Percentiles rank a stretch among this genome's conserved stretches.
phyloP scores from a whole-genome alignment of 2,113 vertebrate genomes.

The Rynchops niger region DNA sequence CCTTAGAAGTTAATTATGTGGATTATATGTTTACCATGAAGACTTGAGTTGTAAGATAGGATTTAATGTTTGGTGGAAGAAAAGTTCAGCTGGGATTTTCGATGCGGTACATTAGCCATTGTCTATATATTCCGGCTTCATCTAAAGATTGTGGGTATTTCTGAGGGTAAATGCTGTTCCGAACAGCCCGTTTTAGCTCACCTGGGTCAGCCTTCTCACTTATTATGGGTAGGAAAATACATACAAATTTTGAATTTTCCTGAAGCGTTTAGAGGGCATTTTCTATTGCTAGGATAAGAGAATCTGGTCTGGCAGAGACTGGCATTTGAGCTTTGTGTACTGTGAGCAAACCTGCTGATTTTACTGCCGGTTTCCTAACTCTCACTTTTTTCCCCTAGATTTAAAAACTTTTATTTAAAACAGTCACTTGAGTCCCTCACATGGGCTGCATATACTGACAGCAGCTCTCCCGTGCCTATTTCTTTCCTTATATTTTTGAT shows the following conservation, averaged over 20 bases:
- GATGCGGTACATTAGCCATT: fast-evolving
- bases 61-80: not conserved
- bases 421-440: not conserved
- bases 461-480: not conserved
- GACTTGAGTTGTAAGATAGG: not conserved
- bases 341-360: not conserved
- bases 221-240: not conserved
- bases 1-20: not conserved
- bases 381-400: not conserved
- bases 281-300: not conserved
- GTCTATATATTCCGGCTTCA: not conserved
- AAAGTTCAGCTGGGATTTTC: not conserved
- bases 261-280: not conserved
- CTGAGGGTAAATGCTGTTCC: not conserved
- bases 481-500: slow-evolving; percentile 45
- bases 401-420: slow-evolving; percentile 25
- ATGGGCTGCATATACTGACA: not conserved
- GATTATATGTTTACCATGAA: not conserved
- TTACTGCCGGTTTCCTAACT: not conserved
- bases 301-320: not conserved
- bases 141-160: not conserved
- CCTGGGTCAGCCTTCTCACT: not conserved
- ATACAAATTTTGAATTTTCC: not conserved
- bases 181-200: not conserved
- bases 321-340: not conserved